Conservation (phyloP, 2,797 vertebrate genomes). For the Enteromius thamalakanensis region DNA sequence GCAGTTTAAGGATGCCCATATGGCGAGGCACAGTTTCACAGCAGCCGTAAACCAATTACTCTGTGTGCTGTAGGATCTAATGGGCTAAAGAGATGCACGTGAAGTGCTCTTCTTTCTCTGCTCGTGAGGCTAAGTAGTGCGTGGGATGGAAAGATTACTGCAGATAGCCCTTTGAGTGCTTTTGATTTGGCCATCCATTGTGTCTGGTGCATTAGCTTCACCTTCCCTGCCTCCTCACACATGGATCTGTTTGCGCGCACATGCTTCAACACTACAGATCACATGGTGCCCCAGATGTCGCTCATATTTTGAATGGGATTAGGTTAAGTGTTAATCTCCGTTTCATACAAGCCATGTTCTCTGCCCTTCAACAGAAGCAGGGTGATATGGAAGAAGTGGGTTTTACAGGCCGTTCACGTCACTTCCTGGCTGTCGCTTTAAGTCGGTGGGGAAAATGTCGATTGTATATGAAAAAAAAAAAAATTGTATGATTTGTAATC, state of each 20-base stretch:
- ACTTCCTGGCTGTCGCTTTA: neutral
- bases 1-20: constrained; percentile 22
- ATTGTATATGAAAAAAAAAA: no score
- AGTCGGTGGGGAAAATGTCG: neutral
- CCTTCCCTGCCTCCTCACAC: constrained; percentile 3
- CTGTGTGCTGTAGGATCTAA: constrained; percentile 43
- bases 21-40: constrained; percentile 39
- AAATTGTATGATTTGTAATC: no score
- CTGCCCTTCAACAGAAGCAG: constrained; percentile 5
- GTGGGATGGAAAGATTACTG: constrained; percentile 44
- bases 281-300: neutral
- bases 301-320: constrained; percentile 20
- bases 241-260: constrained; percentile 30
- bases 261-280: constrained; percentile 10
- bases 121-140: constrained; percentile 32
- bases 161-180: constrained; percentile 42
- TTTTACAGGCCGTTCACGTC: neutral
- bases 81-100: constrained; percentile 30
- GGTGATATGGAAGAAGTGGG: constrained; percentile 2
- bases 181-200: constrained; percentile 43
- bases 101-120: constrained; percentile 34
- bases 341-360: constrained; percentile 15
- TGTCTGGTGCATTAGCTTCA: constrained; percentile 39
- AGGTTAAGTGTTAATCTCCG: constrained; percentile 17
- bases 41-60: constrained; percentile 44